Evolutionary conservation across 1,140 invertebrate genomes (phyloP).

Genomic region (Brachionus asplanchnoidis): DNA sequence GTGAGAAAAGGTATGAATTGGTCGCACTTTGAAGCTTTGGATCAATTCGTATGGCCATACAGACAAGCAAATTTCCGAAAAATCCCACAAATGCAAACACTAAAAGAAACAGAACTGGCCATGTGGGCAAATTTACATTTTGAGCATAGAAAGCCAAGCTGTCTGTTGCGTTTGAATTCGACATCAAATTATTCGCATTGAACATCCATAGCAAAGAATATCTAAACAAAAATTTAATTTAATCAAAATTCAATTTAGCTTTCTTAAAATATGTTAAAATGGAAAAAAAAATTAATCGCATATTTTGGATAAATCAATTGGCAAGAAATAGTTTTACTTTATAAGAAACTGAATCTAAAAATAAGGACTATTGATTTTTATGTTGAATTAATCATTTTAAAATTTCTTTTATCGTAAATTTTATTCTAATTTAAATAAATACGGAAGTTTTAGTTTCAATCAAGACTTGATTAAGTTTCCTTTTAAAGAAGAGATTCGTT

Average conservation of each 20-base stretch:
- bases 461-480: background rate
- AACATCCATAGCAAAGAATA: background rate
- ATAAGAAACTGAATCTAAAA: background rate
- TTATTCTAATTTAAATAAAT: background rate
- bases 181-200: background rate
- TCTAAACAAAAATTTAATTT: background rate
- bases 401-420: background rate
- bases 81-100: slow-evolving; percentile 30
- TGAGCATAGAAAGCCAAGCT: background rate
- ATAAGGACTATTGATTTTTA: background rate
- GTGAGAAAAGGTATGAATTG: slow-evolving; percentile 53
- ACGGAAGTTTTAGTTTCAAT: background rate
- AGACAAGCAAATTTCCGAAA: slow-evolving; percentile 51
- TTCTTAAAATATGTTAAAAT: background rate
- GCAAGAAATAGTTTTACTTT: background rate
- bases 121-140: background rate
- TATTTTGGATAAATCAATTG: background rate
- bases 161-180: background rate
- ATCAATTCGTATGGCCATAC: slow-evolving; percentile 52
- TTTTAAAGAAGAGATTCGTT: background rate
- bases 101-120: slow-evolving; percentile 19
- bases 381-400: background rate
- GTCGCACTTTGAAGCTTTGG: slow-evolving; percentile 52
- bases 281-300: background rate
- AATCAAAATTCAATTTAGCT: background rate